These are phyloP conservation scores for Pyrocoelia pectoralis DNA, from an alignment of 2,888 invertebrate species.

Conservation along the genomic window DNA sequence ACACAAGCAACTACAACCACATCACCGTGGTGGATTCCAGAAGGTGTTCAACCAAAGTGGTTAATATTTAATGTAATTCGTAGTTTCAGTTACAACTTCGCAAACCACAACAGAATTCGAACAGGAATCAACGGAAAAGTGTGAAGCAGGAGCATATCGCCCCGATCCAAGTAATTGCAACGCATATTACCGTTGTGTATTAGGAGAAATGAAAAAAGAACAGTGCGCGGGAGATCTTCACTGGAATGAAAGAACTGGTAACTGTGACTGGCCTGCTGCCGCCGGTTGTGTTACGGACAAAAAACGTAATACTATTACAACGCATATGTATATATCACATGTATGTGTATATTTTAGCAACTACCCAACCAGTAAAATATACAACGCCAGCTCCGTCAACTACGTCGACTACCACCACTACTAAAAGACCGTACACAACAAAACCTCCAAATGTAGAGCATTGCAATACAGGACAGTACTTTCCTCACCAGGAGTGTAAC, in stretches of 20 bases:
- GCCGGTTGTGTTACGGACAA: slow-evolving; percentile 68
- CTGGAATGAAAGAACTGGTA: slow-evolving; percentile 72
- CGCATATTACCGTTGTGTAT: slow-evolving; percentile 78
- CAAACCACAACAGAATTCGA: slow-evolving; percentile 59
- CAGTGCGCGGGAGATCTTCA: slow-evolving; percentile 83
- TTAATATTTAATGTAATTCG: too few relatives aligned
- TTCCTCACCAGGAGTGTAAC: slow-evolving; percentile 75
- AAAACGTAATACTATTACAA: slow-evolving; percentile 45
- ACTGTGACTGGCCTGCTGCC: slow-evolving; percentile 83
- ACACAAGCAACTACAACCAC: slow-evolving; percentile 34
- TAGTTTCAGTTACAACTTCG: slow-evolving; percentile 51
- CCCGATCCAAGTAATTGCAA: slow-evolving; percentile 76
- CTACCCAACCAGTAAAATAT: neutral
- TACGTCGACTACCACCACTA: slow-evolving; percentile 18
- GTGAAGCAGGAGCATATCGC: slow-evolving; percentile 61
- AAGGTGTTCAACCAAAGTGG: too few relatives aligned
- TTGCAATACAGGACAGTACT: slow-evolving; percentile 79
- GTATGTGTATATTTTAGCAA: neutral
- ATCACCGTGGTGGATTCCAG: slow-evolving; percentile 30
- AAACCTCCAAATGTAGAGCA: slow-evolving; percentile 37
- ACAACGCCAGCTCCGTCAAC: slow-evolving; percentile 44
- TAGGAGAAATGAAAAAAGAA: slow-evolving; percentile 74
- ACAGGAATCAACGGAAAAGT: slow-evolving; percentile 51
- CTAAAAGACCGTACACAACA: slow-evolving; percentile 37
- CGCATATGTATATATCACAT: slow-evolving; percentile 19